Percentiles rank a stretch among this genome's conserved stretches.
Conservation (phyloP, 1,140 invertebrate species). For the Drosophila aff. region DNA sequence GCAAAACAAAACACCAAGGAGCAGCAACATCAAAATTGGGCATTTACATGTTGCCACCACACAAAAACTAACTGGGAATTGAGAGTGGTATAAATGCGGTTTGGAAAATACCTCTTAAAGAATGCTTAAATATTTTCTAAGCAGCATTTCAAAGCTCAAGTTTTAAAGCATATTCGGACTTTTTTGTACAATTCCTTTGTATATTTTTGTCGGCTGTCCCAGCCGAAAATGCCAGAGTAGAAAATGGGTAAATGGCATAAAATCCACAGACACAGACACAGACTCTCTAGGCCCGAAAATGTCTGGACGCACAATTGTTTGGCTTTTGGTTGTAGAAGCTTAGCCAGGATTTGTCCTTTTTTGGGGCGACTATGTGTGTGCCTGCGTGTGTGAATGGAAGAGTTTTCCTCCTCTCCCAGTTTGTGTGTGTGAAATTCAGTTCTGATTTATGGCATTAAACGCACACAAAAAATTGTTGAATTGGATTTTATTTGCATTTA, state of each 20-base stretch:
- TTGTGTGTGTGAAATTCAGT: constrained; percentile 58
- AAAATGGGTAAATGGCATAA: constrained; percentile 17
- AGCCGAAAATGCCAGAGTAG: constrained; percentile 10
- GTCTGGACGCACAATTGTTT: constrained; percentile 73
- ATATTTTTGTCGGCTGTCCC: neutral
- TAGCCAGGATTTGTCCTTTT: constrained; percentile 60
- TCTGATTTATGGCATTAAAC: constrained; percentile 81
- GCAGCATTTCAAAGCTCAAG: neutral
- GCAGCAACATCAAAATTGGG: constrained; percentile 51
- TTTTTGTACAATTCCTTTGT: no score
- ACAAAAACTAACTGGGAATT: constrained; percentile 4
- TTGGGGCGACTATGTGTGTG: constrained; percentile 10
- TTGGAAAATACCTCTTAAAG: constrained; percentile 1
- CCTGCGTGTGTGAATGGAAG: constrained; percentile 32
- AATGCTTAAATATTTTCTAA: neutral
- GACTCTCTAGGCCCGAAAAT: constrained; percentile 12
- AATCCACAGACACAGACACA: constrained; percentile 18
- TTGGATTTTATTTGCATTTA: constrained; percentile 81
- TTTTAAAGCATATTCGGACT: neutral
- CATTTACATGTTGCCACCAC: constrained; percentile 66
- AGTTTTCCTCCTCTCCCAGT: constrained; percentile 7
- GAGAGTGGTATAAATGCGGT: neutral
- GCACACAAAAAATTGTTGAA: constrained; percentile 70
- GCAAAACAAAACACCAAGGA: constrained; percentile 76
- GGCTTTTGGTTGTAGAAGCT: constrained; percentile 69